A percentile compares a stretch with the other conserved stretches of the same genome.
phyloP scores from a whole-genome alignment of 2,888 invertebrate species.

The Polyommatus icarus region DNA sequence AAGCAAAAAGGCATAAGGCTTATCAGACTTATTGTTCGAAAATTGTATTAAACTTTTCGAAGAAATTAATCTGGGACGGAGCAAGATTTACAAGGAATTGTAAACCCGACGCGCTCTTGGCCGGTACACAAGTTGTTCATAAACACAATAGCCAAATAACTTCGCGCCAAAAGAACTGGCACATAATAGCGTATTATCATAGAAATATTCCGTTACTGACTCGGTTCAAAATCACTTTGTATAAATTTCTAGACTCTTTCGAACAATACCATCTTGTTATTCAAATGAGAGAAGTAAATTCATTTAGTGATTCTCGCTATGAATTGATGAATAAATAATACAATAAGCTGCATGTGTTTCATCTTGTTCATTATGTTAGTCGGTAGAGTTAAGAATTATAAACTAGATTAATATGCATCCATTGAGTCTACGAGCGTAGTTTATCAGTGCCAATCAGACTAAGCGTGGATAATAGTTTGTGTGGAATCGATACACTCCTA shows the following conservation, averaged over 20 bases:
- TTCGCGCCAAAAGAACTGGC: constrained; percentile 28
- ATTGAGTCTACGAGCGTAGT: neutral
- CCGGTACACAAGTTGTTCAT: constrained; percentile 9
- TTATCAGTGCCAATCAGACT: neutral
- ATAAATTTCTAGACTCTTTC: constrained; percentile 7
- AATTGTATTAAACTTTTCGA: neutral
- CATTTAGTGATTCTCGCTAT: constrained; percentile 10
- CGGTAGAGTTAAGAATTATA: neutral
- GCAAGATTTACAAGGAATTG: constrained; percentile 1
- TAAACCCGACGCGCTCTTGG: neutral
- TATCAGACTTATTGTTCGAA: neutral
- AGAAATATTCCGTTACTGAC: constrained; percentile 9
- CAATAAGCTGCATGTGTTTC: neutral
- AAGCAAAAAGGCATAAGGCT: neutral
- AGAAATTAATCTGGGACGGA: neutral
- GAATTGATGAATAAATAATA: constrained; percentile 10
- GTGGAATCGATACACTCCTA: too few species aligned
- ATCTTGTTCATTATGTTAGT: neutral
- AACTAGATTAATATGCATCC: too few species aligned
- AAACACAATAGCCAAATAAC: constrained; percentile 17
- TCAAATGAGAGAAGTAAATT: constrained; percentile 24
- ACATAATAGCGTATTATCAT: constrained; percentile 24
- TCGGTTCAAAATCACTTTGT: constrained; percentile 26
- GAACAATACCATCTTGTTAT: constrained; percentile 28
- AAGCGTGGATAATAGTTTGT: too few species aligned